Evolutionary conservation across 2,888 invertebrate species (phyloP).

Genomic region (Ceriagrion tenellum): DNA sequence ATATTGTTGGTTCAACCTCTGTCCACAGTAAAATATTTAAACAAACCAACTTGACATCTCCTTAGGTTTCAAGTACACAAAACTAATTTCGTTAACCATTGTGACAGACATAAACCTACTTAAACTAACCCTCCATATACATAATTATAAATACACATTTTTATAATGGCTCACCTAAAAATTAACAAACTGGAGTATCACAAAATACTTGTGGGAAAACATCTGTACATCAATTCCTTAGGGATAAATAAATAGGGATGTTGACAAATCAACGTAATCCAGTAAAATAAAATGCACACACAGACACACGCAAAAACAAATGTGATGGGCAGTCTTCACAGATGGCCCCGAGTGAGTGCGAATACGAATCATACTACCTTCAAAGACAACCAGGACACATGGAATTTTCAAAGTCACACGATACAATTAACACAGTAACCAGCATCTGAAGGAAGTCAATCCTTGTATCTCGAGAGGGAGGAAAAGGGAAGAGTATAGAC

Average conservation of each 20-base stretch:
- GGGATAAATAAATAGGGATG: conserved; percentile 2
- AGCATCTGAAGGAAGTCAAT: not conserved
- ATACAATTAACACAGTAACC: not conserved
- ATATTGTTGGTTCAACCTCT: not conserved
- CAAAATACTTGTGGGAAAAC: conserved; percentile 27
- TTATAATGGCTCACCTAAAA: not conserved
- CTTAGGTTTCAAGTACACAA: conserved; percentile 12
- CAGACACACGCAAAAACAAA: not conserved
- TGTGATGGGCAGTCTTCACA: not conserved
- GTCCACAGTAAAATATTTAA: conserved; percentile 59
- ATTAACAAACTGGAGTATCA: not conserved
- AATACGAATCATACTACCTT: not conserved
- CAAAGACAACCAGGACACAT: not conserved
- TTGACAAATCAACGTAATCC: not conserved
- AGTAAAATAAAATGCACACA: not conserved
- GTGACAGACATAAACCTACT: not conserved
- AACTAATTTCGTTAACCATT: not conserved
- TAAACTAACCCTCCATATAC: not conserved
- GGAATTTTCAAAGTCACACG: not conserved
- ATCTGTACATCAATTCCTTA: not conserved
- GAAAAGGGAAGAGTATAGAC: not conserved
- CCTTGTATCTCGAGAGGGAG: not conserved
- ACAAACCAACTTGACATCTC: not conserved
- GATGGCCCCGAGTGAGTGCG: not conserved
- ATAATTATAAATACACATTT: conserved; percentile 25